phyloP scores from a whole-genome alignment of 2,797 vertebrate species.

The Euthynnus affinis region DNA sequence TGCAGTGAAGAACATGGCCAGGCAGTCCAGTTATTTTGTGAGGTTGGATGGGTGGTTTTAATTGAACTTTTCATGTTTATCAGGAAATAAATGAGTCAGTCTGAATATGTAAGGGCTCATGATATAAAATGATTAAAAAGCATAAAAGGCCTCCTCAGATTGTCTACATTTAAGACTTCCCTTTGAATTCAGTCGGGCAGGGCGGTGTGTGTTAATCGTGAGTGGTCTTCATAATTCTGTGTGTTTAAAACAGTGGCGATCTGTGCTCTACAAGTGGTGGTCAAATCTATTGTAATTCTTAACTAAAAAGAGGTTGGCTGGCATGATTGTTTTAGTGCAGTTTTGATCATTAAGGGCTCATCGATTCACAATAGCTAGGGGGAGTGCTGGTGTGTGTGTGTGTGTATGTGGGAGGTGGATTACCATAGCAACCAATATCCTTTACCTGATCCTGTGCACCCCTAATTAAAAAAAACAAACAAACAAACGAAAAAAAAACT shows the following conservation, averaged over 20 bases:
- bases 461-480: slow-evolving; percentile 7
- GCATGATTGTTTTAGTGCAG: slow-evolving; percentile 83
- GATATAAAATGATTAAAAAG: slow-evolving; percentile 64
- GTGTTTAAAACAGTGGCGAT: slow-evolving; percentile 46
- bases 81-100: slow-evolving; percentile 40
- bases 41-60: slow-evolving; percentile 72
- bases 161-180: slow-evolving; percentile 85
- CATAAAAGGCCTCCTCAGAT: slow-evolving; percentile 83
- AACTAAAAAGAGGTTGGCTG: slow-evolving; percentile 66
- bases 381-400: slow-evolving; percentile 68
- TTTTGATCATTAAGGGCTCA: slow-evolving; percentile 77
- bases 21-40: slow-evolving; percentile 92
- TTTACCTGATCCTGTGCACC: slow-evolving; percentile 46
- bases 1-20: slow-evolving; percentile 84
- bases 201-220: slow-evolving; percentile 43
- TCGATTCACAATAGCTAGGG: slow-evolving; percentile 59
- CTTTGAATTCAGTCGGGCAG: slow-evolving; percentile 74
- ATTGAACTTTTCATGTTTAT: slow-evolving; percentile 25
- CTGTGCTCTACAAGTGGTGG: slow-evolving; percentile 63
- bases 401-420: slow-evolving; percentile 42
- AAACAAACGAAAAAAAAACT: slow-evolving; percentile 35
- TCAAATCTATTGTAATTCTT: slow-evolving; percentile 32
- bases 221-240: slow-evolving; percentile 41
- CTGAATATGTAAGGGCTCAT: slow-evolving; percentile 49
- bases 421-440: slow-evolving; percentile 48